Percentiles rank a stretch among this genome's conserved stretches.
These are phyloP conservation scores for Trididemnum nubilum DNA, from an alignment of 23 tunicate species.

Conservation along the genomic window DNA sequence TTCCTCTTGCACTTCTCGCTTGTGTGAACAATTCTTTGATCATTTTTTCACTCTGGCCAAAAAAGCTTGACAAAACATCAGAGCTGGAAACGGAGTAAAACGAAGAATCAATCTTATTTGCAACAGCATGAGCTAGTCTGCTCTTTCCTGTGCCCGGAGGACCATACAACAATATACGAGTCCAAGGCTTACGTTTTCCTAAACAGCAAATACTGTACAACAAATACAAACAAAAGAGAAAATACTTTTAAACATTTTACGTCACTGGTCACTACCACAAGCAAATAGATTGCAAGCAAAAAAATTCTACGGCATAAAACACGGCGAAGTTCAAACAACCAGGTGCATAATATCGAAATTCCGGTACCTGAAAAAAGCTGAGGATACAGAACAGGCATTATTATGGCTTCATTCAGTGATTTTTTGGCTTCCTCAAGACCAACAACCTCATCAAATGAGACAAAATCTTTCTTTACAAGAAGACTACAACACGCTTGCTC, in stretches of 20 bases:
- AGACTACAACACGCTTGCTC: background rate
- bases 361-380: constrained; percentile 52
- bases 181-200: constrained; percentile 61
- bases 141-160: constrained; percentile 69
- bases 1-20: constrained; percentile 15
- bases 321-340: too few relatives aligned
- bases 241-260: too few relatives aligned
- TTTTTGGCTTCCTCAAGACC: constrained; percentile 57
- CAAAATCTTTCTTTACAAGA: background rate
- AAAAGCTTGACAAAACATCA: constrained; percentile 43
- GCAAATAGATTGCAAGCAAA: too few relatives aligned
- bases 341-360: too few relatives aligned
- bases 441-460: constrained; percentile 43
- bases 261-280: too few relatives aligned
- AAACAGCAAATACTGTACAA: background rate
- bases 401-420: constrained; percentile 43
- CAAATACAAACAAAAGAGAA: background rate
- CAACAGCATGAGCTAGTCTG: constrained; percentile 53
- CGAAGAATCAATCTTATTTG: constrained; percentile 28
- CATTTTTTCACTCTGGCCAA: constrained; percentile 61
- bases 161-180: constrained; percentile 48
- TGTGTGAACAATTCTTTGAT: constrained; percentile 39
- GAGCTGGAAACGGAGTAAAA: constrained; percentile 59
- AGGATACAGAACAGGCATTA: constrained; percentile 54
- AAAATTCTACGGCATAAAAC: too few relatives aligned